Percentiles rank a stretch among this genome's conserved stretches.
phyloP scores from a whole-genome alignment of 2,888 invertebrate species.

The Carpatolechia fugitivella region DNA sequence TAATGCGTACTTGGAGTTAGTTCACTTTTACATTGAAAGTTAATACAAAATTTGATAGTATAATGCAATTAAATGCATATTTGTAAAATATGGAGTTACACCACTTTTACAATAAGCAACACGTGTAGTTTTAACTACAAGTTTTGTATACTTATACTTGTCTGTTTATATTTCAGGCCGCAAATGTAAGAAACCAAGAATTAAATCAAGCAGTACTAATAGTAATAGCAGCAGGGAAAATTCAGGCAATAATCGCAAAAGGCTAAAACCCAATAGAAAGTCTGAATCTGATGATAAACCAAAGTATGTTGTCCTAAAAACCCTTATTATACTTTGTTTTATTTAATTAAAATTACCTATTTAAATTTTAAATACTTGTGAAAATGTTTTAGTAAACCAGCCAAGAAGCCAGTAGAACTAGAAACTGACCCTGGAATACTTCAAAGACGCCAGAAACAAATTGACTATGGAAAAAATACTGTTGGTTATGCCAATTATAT shows the following conservation, averaged over 20 bases:
- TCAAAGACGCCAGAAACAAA: conserved; percentile 92
- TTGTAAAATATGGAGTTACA: too few relatives aligned
- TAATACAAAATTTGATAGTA: too few relatives aligned
- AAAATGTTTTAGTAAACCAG: conserved; percentile 31
- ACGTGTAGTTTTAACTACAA: too few relatives aligned
- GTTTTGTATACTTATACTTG: not conserved
- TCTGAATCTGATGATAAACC: conserved; percentile 39
- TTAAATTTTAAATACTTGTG: not conserved
- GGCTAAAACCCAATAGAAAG: conserved; percentile 47
- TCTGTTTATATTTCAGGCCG: conserved; percentile 29
- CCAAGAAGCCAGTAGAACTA: conserved; percentile 52
- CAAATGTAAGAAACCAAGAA: conserved; percentile 40
- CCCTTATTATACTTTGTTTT: not conserved
- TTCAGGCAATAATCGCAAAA: conserved; percentile 49
- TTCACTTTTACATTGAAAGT: too few relatives aligned
- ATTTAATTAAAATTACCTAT: too few relatives aligned
- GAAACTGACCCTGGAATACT: conserved; percentile 87
- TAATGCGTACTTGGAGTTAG: not conserved
- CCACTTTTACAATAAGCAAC: too few relatives aligned
- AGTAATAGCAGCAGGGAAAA: conserved; percentile 42
- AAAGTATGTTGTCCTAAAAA: not conserved
- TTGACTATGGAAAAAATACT: conserved; percentile 97
- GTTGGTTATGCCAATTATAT: conserved; percentile 89
- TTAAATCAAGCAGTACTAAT: conserved; percentile 39
- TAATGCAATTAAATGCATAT: too few relatives aligned